Evolutionary conservation across 2,797 vertebrate genomes (phyloP), one percentile per base, ranked within the genome.

Genomic region (Sebastes minor): DNA sequence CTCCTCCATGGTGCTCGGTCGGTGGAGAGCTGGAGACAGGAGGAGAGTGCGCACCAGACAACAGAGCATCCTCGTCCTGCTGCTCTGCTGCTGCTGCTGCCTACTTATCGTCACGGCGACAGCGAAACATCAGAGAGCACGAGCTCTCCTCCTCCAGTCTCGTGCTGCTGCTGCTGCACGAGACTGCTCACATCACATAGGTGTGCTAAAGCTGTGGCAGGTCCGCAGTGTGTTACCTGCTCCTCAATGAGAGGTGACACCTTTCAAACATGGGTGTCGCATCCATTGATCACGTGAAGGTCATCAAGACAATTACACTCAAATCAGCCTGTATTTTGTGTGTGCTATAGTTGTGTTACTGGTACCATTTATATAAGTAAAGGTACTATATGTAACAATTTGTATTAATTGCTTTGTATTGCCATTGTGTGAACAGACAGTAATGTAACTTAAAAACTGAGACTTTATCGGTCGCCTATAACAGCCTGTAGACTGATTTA

Each of bases 91-190:
- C 38, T 42, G 42, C 42, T 46, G 91, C 92, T 90, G 88, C 87
- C 90, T 88, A 90, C 89, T 87, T 86, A 87, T 90, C 92, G 93
- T 95, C 93, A 95, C 93, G 81, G 92, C 88, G 90, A 83, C 91
- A 92, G 87, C 83, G 83, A 93, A 89, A 85, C 80, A 87, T 57
- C 82, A 87, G 72, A 79, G 80, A 86, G 70, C 49, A n/a, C 33
- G 16, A 83, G 82, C 82, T 74, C 75, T 61, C 77, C 90, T 91
- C 89, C 93, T 89, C 14, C 88, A n/a, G n/a, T n/a, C n/a, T n/a
- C n/a, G n/a, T 64, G 55, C 23, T 14, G 55, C 60, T 35, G 33
- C 62, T 35, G 22, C 63, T 27, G 35, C 69, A 77, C 79, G 10
- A 77, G 30, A 57, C 77, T 16, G 52, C 56, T 68, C 77, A 55